Percentiles rank a stretch among this genome's conserved stretches.
Evolutionary conservation across 2,888 invertebrate genomes (phyloP).

Genomic region (Scaptomyza tumidula): DNA sequence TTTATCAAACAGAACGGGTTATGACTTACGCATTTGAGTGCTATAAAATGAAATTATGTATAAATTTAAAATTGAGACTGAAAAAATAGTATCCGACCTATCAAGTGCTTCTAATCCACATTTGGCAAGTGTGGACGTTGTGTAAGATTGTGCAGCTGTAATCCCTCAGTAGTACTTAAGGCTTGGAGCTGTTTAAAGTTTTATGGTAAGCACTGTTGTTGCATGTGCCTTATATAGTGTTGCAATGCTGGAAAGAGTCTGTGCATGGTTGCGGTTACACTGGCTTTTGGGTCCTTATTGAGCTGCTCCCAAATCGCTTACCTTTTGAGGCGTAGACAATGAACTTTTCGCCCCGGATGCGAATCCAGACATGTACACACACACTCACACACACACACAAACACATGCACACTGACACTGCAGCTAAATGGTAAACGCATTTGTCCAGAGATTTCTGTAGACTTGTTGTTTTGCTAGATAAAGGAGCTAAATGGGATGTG

Average conservation of each 20-base stretch:
- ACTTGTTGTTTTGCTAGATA: constrained; percentile 47
- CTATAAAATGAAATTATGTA: too few species aligned
- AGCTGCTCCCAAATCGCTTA: constrained; percentile 59
- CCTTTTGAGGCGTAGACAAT: constrained; percentile 70
- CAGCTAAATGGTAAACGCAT: constrained; percentile 55
- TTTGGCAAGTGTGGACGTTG: constrained; percentile 45
- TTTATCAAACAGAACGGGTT: background rate
- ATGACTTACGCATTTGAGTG: too few species aligned
- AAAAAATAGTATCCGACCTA: background rate
- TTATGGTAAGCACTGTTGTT: constrained; percentile 62
- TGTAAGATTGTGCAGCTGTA: background rate
- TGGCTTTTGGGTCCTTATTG: constrained; percentile 50
- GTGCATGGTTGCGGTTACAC: constrained; percentile 39
- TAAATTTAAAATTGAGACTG: too few species aligned
- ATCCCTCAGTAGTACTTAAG: background rate
- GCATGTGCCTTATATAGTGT: constrained; percentile 37
- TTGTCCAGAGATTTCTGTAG: constrained; percentile 51
- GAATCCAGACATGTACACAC: background rate
- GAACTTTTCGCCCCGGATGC: constrained; percentile 39
- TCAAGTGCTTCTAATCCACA: constrained; percentile 17
- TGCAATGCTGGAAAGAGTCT: constrained; percentile 8
- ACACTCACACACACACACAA: background rate
- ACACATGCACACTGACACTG: background rate
- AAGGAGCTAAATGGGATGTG: background rate
- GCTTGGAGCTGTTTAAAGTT: constrained; percentile 40